Base-by-base conservation (phyloP, 2,797 vertebrate genomes). In the Cuniculus paca region DNA sequence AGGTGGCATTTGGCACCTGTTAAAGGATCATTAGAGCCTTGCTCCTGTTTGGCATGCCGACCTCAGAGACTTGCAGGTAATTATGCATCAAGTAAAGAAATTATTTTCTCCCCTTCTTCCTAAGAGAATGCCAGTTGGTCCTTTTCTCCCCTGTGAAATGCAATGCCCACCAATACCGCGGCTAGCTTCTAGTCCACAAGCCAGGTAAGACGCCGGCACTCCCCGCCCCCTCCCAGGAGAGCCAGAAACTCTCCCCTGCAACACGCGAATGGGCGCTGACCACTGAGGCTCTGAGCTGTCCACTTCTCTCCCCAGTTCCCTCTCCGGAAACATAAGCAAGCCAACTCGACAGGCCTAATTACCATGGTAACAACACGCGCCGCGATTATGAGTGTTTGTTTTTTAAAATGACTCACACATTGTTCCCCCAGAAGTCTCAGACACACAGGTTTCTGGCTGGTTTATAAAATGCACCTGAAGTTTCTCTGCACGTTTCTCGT, bases 291-390 rank as follows among this genome's bases (percentile, higher is more conserved):
- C 97, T 83, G 78, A 96, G 91, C 84, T 95, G 63, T 85, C 70
- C 16, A 84, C 82, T 94, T 95, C 79, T 93, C 88, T 95, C 70
- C 72, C 34, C 58, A 93, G 77, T 75, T 95, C 72, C 45, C 65
- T 96, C 81, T 72, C 77, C 86, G 94, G 86, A 81, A 94, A 97
- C 90, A 94, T 14, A 92, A 95, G 96, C 94, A 80, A 96, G 92
- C 50, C 1, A 22, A 65, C 77, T 92, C 75, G 0, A 81, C 96
- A 94, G 97, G 97, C 97, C 97, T 86, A 96, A 98, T 98, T 98
- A 80, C 98, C 97, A 98, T 98, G 98, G 98, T 74, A 98, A 98
- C 98, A 90, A 95, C 94, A 97, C 68, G 98, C 68, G 31, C 87
- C 12, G 22, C 96, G 72, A 97, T 96, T 95, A 96, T 91, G 95